Base-by-base conservation (phyloP, 37 sponge, comb jelly and placozoan species). In the Haliclona indistincta region DNA sequence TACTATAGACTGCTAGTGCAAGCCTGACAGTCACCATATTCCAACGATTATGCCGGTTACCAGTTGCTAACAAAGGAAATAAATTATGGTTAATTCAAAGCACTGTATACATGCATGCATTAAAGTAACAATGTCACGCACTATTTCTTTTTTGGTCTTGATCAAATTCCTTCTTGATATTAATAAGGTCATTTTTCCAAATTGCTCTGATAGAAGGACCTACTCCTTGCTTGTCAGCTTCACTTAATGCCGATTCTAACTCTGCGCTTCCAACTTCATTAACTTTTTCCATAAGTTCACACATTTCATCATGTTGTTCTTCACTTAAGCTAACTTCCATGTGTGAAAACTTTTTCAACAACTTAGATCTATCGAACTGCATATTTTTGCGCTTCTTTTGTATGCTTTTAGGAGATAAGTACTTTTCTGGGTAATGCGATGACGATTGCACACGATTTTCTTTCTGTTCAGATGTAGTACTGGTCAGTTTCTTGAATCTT, bases 281-380 rank as follows among this genome's bases (percentile, higher is more conserved):
- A 10, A 79, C 44, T 37, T 43, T 38, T 4, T 67, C 70, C 29
- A 69, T 42, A 1, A 79, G 6, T 36, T 8, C 23, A 40, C 62
- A 67, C 80, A 68, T 67, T 26, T 79, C 56, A 35, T 67, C 70
- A 55, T 79, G 80, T 60, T 68, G 70, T 28, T 79, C 60, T 25
- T 79, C 70, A 23, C 26, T 55, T 22, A 79, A 43, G 45, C 49
- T 54, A 20, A 67, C 22, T 40, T 68, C 70, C 47, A 54, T 47
- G 22, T 41, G 60, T 58, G 60, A n/a, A 20, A 41, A 74, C 25
- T 74, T 74, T 34, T 56, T 58, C 2, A 74, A 63, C 45, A 58
- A 44, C 40, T 11, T 37, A 35, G 53, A 26, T 17, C 77, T 25
- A 29, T 76, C 77, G 38, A 42, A 47, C 29, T 62, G 53, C 38